Evolutionary conservation across 1,140 invertebrate species (phyloP), one percentile per base, ranked within the genome.

Genomic region (Drosophila dunni): DNA sequence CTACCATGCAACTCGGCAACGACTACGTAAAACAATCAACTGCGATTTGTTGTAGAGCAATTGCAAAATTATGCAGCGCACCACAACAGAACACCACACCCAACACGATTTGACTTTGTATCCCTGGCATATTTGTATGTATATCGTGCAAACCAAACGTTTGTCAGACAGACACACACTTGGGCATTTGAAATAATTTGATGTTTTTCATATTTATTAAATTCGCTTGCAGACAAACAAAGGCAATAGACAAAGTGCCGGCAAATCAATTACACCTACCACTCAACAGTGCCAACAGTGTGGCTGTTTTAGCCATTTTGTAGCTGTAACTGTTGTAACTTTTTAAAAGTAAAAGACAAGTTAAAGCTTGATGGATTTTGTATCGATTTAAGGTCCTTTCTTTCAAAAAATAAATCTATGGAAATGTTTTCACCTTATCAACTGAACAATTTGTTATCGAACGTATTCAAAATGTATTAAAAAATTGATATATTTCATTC

Each of bases 151-250:
- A 56, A 54, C 42, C 84, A 38, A 63, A 54, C 83, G 83, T 86
- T 86, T 86, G 84, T 86, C 83, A 40, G 46, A 36, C 53, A 48
- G 78, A 88, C 78, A 83, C 67, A 76, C 79, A 88, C 58, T 58
- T 62, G 68, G 69, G 68, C 84, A 88, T 88, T 88, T 89, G 83
- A 88, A 88, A 88, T 88, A 88, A 88, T 88, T 88, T 88, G 83
- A 88, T 88, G 83, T 89, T 88, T 74, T 88, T 88, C 85, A 88
- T 88, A 88, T 88, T 88, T 88, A 88, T 88, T 89, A 89, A 88
- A 88, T 88, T 88, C 77, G 68, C 46, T 48, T 5, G 50, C n/a
- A 29, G 53, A 56, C 34, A 56, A 85, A 85, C 81, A 81, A 62
- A 56, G 34, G 53, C 67, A 72, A 67, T 54, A 68, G 68, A 89